phyloP scores from a whole-genome alignment of 2,113 vertebrate genomes.

The Pipa parva region DNA sequence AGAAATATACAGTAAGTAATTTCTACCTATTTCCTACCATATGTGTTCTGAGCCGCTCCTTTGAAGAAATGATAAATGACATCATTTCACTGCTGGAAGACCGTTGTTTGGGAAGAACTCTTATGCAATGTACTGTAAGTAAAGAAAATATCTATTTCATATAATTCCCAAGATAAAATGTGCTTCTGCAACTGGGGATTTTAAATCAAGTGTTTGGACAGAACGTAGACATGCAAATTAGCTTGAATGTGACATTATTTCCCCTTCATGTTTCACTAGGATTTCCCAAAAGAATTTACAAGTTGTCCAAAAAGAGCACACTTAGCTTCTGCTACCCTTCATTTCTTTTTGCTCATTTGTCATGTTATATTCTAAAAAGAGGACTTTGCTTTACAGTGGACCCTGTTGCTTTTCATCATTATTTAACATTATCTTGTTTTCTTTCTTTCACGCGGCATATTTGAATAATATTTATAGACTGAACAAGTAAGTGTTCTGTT shows the following conservation, averaged over 20 bases:
- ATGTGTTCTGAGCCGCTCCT: too few species aligned
- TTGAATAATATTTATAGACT: constrained; percentile 16
- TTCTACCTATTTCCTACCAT: too few species aligned
- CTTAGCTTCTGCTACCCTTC: background rate
- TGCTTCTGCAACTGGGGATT: too few species aligned
- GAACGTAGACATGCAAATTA: background rate
- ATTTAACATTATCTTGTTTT: constrained; percentile 14
- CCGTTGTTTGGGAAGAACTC: too few species aligned
- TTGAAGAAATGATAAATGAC: too few species aligned
- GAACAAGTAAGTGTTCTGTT: background rate
- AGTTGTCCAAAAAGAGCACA: background rate
- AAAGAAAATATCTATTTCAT: too few species aligned
- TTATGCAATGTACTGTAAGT: too few species aligned
- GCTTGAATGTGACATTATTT: background rate
- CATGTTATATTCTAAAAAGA: background rate
- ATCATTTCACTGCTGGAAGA: too few species aligned
- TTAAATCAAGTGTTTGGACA: too few species aligned
- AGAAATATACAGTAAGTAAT: too few species aligned
- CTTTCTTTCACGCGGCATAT: background rate
- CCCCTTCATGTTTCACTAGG: background rate
- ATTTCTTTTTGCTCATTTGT: constrained; percentile 9
- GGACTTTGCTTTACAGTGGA: background rate
- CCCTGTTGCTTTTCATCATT: background rate
- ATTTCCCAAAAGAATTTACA: background rate
- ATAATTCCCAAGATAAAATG: too few species aligned